Conservation (phyloP, 2,797 vertebrate species). For the Anabacerthia variegaticeps region DNA sequence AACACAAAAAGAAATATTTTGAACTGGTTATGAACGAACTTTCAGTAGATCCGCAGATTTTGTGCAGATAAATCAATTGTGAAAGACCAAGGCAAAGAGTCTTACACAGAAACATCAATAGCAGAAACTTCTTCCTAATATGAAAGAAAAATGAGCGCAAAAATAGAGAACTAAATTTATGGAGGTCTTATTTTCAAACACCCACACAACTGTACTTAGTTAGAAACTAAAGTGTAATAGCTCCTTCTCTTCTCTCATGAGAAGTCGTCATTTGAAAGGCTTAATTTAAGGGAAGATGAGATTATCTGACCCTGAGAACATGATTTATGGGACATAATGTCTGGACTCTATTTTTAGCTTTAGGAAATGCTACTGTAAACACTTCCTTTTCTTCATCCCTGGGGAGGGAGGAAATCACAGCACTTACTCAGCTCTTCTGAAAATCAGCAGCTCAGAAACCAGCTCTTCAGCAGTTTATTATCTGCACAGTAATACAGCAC, state of each 20-base stretch:
- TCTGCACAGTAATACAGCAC: neutral
- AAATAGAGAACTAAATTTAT: neutral
- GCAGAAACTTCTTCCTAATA: neutral
- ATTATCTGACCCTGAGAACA: neutral
- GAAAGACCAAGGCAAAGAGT: neutral
- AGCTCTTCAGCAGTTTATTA: constrained; percentile 18
- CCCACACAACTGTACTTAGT: neutral
- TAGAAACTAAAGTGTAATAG: neutral
- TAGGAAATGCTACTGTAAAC: neutral
- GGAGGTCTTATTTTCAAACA: neutral
- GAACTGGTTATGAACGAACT: neutral
- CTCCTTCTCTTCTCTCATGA: neutral
- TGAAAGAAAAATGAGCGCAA: neutral
- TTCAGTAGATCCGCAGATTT: neutral
- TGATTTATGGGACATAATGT: neutral
- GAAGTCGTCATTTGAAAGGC: neutral
- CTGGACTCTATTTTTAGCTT: neutral
- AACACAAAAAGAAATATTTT: neutral
- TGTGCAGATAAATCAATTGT: neutral
- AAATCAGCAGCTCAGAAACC: constrained; percentile 17
- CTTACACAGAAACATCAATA: neutral
- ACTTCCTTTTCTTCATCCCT: neutral
- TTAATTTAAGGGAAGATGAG: neutral
- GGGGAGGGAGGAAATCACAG: neutral
- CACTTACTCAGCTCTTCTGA: neutral